Percentiles rank a stretch among this genome's conserved stretches.
Evolutionary conservation across 2,797 vertebrate genomes (phyloP).

Genomic region (Neostethus bicornis): DNA sequence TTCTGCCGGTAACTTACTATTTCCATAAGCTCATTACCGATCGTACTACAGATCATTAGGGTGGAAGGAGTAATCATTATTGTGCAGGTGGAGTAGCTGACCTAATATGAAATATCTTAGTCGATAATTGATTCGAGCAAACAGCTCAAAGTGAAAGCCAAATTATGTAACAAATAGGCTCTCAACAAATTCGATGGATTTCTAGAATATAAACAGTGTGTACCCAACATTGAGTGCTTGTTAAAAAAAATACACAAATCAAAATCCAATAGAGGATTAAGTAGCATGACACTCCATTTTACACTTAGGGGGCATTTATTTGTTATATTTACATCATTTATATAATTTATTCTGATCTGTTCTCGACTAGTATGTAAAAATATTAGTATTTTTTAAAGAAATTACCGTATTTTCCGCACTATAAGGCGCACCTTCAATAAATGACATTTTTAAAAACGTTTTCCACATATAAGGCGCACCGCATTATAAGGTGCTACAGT

Average conservation of each 20-base stretch:
- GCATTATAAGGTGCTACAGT: too few species aligned
- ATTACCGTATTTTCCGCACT: too few species aligned
- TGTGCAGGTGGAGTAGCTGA: conserved; percentile 59
- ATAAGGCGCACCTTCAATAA: too few species aligned
- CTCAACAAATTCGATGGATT: conserved; percentile 44
- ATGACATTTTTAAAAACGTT: too few species aligned
- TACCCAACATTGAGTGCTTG: conserved; percentile 29
- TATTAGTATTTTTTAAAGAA: conserved; percentile 64
- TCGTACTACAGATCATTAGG: conserved; percentile 62
- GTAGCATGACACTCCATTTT: too few species aligned
- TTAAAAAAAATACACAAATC: conserved; percentile 30
- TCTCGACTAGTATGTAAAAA: conserved; percentile 46
- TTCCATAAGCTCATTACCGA: conserved; percentile 78
- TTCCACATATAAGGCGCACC: too few species aligned
- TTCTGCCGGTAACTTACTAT: conserved; percentile 64
- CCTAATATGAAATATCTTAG: conserved; percentile 70
- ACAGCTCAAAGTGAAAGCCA: conserved; percentile 51
- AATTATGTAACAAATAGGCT: conserved; percentile 50
- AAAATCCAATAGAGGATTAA: too few species aligned
- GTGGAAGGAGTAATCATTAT: conserved; percentile 64
- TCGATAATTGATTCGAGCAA: conserved; percentile 67
- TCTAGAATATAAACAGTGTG: conserved; percentile 11
- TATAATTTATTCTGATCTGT: conserved; percentile 35
- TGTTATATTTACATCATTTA: conserved; percentile 34
- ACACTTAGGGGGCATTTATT: too few species aligned